Conservation (phyloP, 2,113 vertebrate species). For the Chiloscyllium plagiosum region DNA sequence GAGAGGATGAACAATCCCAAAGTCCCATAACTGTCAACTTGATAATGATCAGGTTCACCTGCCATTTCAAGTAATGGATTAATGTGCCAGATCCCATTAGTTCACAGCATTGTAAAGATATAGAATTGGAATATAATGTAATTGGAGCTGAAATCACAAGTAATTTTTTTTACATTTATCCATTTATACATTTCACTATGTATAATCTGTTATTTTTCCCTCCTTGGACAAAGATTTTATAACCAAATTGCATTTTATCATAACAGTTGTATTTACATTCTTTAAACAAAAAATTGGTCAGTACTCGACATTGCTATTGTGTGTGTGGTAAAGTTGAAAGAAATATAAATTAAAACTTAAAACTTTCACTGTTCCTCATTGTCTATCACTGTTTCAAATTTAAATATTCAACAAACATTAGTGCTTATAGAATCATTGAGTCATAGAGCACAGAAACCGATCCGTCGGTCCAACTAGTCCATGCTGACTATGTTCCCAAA, state of each 20-base stretch:
- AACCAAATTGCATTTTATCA: background rate
- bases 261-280: background rate
- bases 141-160: background rate
- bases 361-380: background rate
- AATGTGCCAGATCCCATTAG: slow-evolving; percentile 21
- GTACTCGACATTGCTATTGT: background rate
- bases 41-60: slow-evolving; percentile 26
- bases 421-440: no score
- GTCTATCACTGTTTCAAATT: background rate
- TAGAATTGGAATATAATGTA: background rate
- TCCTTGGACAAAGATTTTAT: background rate
- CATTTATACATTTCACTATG: background rate
- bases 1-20: slow-evolving; percentile 30
- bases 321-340: background rate
- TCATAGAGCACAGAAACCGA: no score
- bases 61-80: slow-evolving; percentile 13
- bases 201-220: background rate
- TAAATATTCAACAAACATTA: background rate
- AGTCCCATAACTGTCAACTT: slow-evolving; percentile 30
- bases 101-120: background rate
- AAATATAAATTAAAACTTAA: background rate
- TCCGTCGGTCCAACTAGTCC: no score
- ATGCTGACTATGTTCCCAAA: no score
- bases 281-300: background rate
- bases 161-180: background rate